phyloP scores from a whole-genome alignment of 2,888 invertebrate genomes.

The Buathra laborator region DNA sequence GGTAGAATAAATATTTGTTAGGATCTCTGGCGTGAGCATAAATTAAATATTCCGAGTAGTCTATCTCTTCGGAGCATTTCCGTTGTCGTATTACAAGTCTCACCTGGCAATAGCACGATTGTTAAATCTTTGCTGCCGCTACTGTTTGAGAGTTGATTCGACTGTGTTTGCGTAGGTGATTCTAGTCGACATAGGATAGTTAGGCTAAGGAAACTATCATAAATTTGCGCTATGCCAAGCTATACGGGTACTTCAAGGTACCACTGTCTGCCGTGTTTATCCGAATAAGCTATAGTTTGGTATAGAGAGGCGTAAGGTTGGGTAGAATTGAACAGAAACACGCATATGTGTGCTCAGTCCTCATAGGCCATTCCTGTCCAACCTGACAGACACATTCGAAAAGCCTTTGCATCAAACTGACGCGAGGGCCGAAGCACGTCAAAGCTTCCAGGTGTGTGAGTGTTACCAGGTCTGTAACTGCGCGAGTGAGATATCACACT shows the following conservation, averaged over 20 bases:
- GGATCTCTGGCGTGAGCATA: background rate
- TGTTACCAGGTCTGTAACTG: background rate
- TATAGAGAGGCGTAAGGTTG: background rate
- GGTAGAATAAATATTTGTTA: background rate
- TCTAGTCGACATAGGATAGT: constrained; percentile 76
- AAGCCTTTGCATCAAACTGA: background rate
- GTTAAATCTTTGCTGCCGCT: background rate
- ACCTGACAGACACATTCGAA: constrained; percentile 2
- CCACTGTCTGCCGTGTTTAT: constrained; percentile 2
- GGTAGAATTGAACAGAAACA: constrained; percentile 1
- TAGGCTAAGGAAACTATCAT: constrained; percentile 80
- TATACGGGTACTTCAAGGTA: background rate
- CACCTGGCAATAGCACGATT: too few relatives aligned
- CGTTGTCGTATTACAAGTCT: background rate
- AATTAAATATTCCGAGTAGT: background rate
- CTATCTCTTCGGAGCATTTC: constrained; percentile 25
- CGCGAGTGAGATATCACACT: background rate
- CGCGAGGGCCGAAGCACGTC: background rate
- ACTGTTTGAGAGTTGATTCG: constrained; percentile 42
- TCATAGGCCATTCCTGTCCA: background rate
- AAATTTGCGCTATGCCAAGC: constrained; percentile 73
- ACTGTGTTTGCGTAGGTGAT: constrained; percentile 77
- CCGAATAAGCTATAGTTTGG: background rate
- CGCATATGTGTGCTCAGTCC: background rate
- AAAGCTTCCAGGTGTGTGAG: background rate